These are phyloP conservation scores for Caranx ignobilis DNA, from an alignment of 2,113 vertebrate genomes.

Conservation along the genomic window DNA sequence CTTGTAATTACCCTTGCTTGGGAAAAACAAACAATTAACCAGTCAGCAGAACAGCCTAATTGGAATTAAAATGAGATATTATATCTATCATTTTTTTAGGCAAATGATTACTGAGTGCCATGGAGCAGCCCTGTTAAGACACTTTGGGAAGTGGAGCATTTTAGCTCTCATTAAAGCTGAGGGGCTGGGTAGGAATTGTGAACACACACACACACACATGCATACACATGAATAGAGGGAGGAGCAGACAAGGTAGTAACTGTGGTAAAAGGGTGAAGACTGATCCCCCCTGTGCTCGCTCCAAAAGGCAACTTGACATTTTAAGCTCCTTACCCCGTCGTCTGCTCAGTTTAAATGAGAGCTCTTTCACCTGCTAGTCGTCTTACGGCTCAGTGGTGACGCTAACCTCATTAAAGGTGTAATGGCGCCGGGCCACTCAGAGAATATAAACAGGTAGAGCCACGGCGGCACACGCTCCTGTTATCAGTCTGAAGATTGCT, in stretches of 20 bases:
- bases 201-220: neutral
- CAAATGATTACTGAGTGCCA: conserved; percentile 73
- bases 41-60: conserved; percentile 81
- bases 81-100: conserved; percentile 77
- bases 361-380: conserved; percentile 56
- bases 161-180: conserved; percentile 63
- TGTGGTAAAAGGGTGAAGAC: conserved; percentile 48
- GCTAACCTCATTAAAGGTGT: conserved; percentile 74
- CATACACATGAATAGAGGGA: conserved; percentile 10
- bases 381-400: conserved; percentile 54
- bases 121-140: conserved; percentile 61
- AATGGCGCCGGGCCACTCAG: conserved; percentile 52
- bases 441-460: conserved; percentile 69
- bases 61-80: conserved; percentile 81
- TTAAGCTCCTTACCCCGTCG: conserved; percentile 68
- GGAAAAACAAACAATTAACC: conserved; percentile 85
- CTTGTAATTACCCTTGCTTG: conserved; percentile 79
- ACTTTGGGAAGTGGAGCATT: conserved; percentile 68
- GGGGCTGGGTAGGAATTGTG: conserved; percentile 15
- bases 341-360: conserved; percentile 48
- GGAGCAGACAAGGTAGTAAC: conserved; percentile 13
- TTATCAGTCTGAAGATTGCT: conserved; percentile 64
- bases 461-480: conserved; percentile 2
- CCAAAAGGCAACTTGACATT: conserved; percentile 72
- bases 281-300: conserved; percentile 32